A percentile compares a stretch with the other conserved stretches of the same genome.
phyloP scores from a whole-genome alignment of 2,113 vertebrate species.

The Lethenteron camtschaticum region DNA sequence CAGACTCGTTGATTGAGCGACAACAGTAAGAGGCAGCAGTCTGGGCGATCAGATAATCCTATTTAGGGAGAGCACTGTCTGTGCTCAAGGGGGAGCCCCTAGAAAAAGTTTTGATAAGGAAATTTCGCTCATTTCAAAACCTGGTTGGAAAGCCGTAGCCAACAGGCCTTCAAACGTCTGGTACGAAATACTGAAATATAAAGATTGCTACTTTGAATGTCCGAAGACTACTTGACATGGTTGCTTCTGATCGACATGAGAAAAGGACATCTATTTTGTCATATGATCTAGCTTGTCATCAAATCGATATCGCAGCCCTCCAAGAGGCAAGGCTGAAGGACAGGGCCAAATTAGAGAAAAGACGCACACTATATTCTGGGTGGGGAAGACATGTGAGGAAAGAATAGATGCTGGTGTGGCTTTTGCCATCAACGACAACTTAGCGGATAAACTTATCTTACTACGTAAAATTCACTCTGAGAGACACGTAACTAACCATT shows the following conservation, averaged over 20 bases:
- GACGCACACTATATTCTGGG: background rate
- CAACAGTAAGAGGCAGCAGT: constrained; percentile 4
- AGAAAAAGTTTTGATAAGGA: background rate
- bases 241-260: background rate
- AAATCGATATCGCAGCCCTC: background rate
- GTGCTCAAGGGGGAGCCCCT: background rate
- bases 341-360: background rate
- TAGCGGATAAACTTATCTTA: background rate
- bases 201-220: background rate
- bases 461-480: background rate
- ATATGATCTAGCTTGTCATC: background rate
- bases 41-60: background rate
- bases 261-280: background rate
- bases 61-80: background rate
- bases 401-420: constrained; percentile 1
- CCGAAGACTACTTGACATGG: background rate
- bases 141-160: background rate
- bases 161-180: background rate
- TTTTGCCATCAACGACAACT: background rate
- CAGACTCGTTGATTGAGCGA: background rate
- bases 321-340: background rate
- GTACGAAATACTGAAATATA: background rate
- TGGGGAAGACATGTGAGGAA: background rate
- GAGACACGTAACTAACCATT: background rate
- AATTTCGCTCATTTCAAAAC: background rate